Conservation (phyloP, 2,888 invertebrate species). For the Dasysyrphus albostriatus region DNA sequence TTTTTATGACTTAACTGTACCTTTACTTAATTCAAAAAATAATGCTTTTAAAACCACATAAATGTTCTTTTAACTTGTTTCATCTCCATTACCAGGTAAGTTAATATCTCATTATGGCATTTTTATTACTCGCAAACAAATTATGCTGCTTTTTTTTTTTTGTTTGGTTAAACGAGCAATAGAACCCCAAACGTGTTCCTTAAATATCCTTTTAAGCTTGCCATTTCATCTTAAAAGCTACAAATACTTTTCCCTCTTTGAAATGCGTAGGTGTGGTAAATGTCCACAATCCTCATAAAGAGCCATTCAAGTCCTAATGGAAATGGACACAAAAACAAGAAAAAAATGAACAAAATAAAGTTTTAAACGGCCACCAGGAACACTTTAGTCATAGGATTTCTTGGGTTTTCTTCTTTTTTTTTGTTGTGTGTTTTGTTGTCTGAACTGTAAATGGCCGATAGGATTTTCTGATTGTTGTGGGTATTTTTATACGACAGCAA, state of each 20-base stretch:
- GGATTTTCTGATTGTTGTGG: constrained; percentile 41
- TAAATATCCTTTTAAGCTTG: constrained; percentile 8
- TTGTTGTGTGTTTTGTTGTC: too few relatives aligned
- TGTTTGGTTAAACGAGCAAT: not conserved
- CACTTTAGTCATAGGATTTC: constrained; percentile 33
- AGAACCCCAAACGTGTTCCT: constrained; percentile 4
- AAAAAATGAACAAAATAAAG: constrained; percentile 10
- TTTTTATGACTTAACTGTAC: not conserved
- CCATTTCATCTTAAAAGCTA: not conserved
- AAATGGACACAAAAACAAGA: constrained; percentile 2
- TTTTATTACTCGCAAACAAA: constrained; percentile 19
- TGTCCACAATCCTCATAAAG: constrained; percentile 33
- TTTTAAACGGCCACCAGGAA: constrained; percentile 37
- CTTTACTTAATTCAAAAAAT: constrained; percentile 1
- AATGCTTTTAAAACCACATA: constrained; percentile 3
- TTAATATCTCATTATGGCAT: constrained; percentile 28
- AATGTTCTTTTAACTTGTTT: not conserved
- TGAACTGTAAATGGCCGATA: constrained; percentile 37
- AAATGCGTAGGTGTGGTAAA: constrained; percentile 10
- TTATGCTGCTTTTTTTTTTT: not conserved
- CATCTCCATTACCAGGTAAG: constrained; percentile 18
- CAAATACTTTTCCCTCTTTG: not conserved
- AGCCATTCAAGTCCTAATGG: constrained; percentile 24
- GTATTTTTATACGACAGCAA: constrained; percentile 30
- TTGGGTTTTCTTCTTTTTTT: not conserved